Evolutionary conservation across 2,888 invertebrate species (phyloP).

Genomic region (Arctia plantaginis): DNA sequence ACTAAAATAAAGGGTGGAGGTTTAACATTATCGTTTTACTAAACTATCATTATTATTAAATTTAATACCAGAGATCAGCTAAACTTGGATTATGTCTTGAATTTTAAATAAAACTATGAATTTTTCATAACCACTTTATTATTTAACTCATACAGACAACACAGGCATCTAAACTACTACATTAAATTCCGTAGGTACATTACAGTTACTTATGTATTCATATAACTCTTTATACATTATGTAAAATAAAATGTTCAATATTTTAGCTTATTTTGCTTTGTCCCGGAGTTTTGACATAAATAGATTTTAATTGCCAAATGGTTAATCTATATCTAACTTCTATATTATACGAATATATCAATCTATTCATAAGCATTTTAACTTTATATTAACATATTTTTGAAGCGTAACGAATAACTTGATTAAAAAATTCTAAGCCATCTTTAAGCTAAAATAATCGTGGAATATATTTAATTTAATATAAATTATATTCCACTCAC

Average conservation of each 20-base stretch:
- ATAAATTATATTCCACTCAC: neutral
- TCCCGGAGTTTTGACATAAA: constrained; percentile 75
- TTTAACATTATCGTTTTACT: too few species aligned
- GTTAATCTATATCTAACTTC: constrained; percentile 40
- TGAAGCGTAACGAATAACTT: constrained; percentile 30
- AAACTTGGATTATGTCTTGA: neutral
- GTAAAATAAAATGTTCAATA: constrained; percentile 33
- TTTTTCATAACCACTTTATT: constrained; percentile 69
- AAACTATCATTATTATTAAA: too few species aligned
- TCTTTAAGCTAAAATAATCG: constrained; percentile 3
- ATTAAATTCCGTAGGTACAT: constrained; percentile 73
- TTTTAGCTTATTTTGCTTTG: constrained; percentile 30
- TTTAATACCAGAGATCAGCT: too few species aligned
- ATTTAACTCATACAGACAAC: constrained; percentile 62
- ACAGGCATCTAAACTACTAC: constrained; percentile 67
- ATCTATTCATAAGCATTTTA: constrained; percentile 50
- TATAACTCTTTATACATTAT: constrained; percentile 39
- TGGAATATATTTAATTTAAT: neutral
- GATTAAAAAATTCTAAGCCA: constrained; percentile 9
- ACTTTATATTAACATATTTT: constrained; percentile 33
- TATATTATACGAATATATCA: constrained; percentile 40
- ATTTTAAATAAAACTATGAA: constrained; percentile 33
- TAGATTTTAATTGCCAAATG: constrained; percentile 42
- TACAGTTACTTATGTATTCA: constrained; percentile 61
- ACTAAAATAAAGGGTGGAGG: too few species aligned